These are phyloP conservation scores for Arion vulgaris DNA, from an alignment of 1,140 invertebrate species.

Conservation along the genomic window DNA sequence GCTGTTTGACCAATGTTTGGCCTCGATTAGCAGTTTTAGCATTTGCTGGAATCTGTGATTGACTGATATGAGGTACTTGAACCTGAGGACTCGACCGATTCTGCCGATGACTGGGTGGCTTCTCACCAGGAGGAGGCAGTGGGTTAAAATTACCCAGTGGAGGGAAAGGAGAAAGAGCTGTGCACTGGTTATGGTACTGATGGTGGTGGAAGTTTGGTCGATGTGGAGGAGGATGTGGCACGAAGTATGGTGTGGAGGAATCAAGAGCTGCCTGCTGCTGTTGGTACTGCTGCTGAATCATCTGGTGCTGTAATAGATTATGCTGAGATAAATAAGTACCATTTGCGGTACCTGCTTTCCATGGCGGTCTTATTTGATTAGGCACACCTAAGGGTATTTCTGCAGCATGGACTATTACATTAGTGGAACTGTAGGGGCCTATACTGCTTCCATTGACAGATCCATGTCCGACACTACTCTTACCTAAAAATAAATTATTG, in stretches of 20 bases:
- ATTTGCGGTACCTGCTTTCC: background rate
- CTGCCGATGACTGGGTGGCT: conserved; percentile 49
- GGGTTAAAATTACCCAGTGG: conserved; percentile 24
- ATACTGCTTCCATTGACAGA: background rate
- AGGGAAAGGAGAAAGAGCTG: background rate
- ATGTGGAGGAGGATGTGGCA: conserved; percentile 46
- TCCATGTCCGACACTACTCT: conserved; percentile 11
- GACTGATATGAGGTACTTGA: conserved; percentile 71
- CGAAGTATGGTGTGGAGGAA: conserved; percentile 18
- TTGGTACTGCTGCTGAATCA: conserved; percentile 47
- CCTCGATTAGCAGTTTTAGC: conserved; percentile 62
- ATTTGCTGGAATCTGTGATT: conserved; percentile 69
- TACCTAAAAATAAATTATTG: background rate
- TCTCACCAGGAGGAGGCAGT: conserved; percentile 26
- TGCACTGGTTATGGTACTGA: conserved; percentile 9
- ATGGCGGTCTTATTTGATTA: background rate
- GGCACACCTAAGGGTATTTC: background rate
- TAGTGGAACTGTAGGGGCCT: background rate
- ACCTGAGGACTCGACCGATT: conserved; percentile 68
- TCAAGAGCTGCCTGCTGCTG: conserved; percentile 18
- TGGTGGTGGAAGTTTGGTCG: conserved; percentile 18
- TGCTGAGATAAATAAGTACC: conserved; percentile 38
- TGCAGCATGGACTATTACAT: background rate
- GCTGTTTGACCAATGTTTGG: conserved; percentile 51
- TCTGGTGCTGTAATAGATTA: conserved; percentile 41